Conservation (phyloP, 2,888 invertebrate species). For the Campaea margaritaria region DNA sequence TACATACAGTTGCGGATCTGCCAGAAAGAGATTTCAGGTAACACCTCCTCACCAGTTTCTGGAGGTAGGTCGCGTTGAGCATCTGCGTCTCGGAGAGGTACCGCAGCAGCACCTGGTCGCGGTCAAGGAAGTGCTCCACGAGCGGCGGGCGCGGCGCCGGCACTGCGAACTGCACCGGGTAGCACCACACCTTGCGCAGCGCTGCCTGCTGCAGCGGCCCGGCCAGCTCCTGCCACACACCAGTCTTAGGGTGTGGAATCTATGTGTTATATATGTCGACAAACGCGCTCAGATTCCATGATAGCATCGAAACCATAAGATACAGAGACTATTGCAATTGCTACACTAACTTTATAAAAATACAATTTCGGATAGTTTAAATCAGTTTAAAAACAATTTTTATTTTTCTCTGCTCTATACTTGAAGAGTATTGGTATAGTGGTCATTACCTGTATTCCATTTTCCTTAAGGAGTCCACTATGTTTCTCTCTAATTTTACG, state of each 20-base stretch:
- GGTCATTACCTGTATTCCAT: conserved; percentile 87
- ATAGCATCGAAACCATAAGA: too few species aligned
- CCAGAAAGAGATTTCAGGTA: not conserved
- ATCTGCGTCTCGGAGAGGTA: conserved; percentile 94
- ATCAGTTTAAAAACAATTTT: too few species aligned
- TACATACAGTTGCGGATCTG: too few species aligned
- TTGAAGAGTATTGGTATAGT: too few species aligned
- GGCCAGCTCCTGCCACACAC: conserved; percentile 80
- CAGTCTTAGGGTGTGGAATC: not conserved
- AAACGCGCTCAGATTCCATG: too few species aligned
- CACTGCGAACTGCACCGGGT: conserved; percentile 95
- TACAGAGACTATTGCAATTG: too few species aligned
- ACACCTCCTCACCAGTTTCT: conserved; percentile 90
- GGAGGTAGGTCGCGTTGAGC: conserved; percentile 94
- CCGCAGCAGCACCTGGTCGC: conserved; percentile 93
- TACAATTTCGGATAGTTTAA: too few species aligned
- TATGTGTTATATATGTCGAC: too few species aligned
- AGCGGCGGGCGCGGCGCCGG: conserved; percentile 94
- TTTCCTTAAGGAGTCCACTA: conserved; percentile 93
- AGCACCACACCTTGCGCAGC: conserved; percentile 96
- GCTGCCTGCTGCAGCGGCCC: conserved; percentile 88
- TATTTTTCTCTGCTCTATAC: too few species aligned
- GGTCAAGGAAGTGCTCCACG: conserved; percentile 94
- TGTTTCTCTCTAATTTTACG: conserved; percentile 96
- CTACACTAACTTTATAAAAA: too few species aligned